Evolutionary conservation across 2,797 vertebrate species (phyloP), one percentile per base, ranked within the genome.

Genomic region (Vultur gryphus): DNA sequence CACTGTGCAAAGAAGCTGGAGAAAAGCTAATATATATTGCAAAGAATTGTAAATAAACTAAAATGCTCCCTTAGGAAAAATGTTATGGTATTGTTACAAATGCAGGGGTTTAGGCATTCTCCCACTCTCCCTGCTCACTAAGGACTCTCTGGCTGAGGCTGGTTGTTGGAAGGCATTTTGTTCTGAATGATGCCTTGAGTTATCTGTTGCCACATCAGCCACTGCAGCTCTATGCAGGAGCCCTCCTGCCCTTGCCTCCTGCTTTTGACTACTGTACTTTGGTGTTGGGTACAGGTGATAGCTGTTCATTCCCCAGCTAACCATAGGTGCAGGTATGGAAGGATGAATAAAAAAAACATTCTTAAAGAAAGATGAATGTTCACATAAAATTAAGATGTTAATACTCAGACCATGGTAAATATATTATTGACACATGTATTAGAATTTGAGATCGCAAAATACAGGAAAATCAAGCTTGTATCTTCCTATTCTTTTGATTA

Each of bases 41-140:
- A 94, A 77, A 51, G 37, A 61, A 48, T 20, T 69, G 9, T 73
- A 55, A 69, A 44, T 62, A 85, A 91, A 10, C 11, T 62, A 21
- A 44, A 78, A 61, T 14, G 6, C 6, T 80, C 13, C 28, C 48
- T 44, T 51, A 55, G 29, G 37, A 37, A 55, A 80, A 70, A 44
- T 11, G 2, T 43, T 43, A 24, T 0, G 2, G 1, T 18, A 19
- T 16, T 65, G 28, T 52, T 59, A 33, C 6, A 41, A n/a, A 20
- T 35, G 19, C 12, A 17, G 33, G 10, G 41, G 26, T 54, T 89
- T 85, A 82, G 70, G 14, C 13, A 0, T 87, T 87, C 35, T 62
- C 17, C 14, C 15, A 11, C 19, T 70, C 7, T 35, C 24, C 19
- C n/a, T 62, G 12, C n/a, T 71, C 2, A 0, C 72, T 67, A 15